phyloP scores from a whole-genome alignment of 2,888 invertebrate genomes.

The Macrosoma leucophasiata region DNA sequence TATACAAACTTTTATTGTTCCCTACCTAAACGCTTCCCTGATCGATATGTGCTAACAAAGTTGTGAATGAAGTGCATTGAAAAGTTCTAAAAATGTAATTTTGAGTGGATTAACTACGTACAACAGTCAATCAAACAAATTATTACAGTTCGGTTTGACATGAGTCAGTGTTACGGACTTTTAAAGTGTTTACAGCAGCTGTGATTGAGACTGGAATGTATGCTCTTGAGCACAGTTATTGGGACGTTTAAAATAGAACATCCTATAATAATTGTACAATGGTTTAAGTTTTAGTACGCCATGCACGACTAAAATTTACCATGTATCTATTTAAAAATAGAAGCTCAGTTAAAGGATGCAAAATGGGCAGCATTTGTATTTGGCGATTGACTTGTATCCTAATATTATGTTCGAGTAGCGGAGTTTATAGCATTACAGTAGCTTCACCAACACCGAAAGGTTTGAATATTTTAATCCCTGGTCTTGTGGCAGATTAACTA shows the following conservation, averaged over 20 bases:
- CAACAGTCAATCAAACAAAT: too few relatives aligned
- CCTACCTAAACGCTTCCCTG: too few relatives aligned
- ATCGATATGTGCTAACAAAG: slow-evolving; percentile 8
- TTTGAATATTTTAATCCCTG: slow-evolving; percentile 42
- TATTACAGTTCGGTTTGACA: slow-evolving; percentile 43
- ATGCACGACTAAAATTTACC: too few relatives aligned
- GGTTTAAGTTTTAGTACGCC: too few relatives aligned
- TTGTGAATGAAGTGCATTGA: slow-evolving; percentile 5
- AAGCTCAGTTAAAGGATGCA: slow-evolving; percentile 27
- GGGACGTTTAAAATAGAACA: slow-evolving; percentile 42
- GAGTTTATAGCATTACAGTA: slow-evolving; percentile 24
- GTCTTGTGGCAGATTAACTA: slow-evolving; percentile 29
- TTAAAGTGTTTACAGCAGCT: slow-evolving; percentile 49
- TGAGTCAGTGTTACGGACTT: slow-evolving; percentile 59
- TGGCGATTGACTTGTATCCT: slow-evolving; percentile 37
- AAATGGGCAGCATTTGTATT: slow-evolving; percentile 1
- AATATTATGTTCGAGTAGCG: slow-evolving; percentile 32
- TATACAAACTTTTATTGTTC: slow-evolving; percentile 41
- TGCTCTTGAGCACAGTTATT: slow-evolving; percentile 32
- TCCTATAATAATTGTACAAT: slow-evolving; percentile 32
- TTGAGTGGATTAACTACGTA: too few relatives aligned
- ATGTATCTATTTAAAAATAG: too few relatives aligned
- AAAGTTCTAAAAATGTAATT: too few relatives aligned
- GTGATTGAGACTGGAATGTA: slow-evolving; percentile 53
- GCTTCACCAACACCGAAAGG: slow-evolving; percentile 33